These are phyloP conservation scores for Cryptoleucopteryx plumbea DNA, from an alignment of 2,113 vertebrate species.

Conservation along the genomic window DNA sequence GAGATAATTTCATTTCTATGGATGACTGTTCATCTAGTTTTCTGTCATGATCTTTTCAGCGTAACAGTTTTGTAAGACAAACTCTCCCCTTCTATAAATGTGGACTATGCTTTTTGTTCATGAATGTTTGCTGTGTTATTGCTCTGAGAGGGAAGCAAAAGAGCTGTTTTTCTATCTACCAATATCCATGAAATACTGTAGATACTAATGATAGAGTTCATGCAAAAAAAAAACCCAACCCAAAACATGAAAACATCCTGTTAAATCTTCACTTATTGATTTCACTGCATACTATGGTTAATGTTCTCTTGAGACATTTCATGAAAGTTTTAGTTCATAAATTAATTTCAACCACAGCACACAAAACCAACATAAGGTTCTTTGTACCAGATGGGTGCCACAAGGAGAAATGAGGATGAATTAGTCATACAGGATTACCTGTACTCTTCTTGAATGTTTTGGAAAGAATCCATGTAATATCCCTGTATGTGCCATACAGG, in stretches of 20 bases:
- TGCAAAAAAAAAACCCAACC: neutral
- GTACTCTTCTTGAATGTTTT: neutral
- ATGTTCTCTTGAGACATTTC: neutral
- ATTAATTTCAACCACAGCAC: neutral
- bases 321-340: neutral
- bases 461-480: neutral
- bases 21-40: neutral
- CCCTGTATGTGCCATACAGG: neutral
- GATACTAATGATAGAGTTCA: neutral
- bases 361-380: neutral
- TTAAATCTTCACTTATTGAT: neutral
- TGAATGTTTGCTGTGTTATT: neutral
- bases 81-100: neutral
- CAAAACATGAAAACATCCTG: neutral
- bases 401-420: neutral
- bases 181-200: neutral
- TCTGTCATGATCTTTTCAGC: neutral
- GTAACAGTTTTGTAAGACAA: neutral
- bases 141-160: neutral
- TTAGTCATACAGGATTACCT: neutral
- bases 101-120: neutral
- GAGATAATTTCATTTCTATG: neutral
- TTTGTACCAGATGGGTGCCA: neutral
- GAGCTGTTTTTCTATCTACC: neutral
- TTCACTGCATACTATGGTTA: neutral